phyloP scores from a whole-genome alignment of 2,888 invertebrate species.

The Platycheirus rosarum region DNA sequence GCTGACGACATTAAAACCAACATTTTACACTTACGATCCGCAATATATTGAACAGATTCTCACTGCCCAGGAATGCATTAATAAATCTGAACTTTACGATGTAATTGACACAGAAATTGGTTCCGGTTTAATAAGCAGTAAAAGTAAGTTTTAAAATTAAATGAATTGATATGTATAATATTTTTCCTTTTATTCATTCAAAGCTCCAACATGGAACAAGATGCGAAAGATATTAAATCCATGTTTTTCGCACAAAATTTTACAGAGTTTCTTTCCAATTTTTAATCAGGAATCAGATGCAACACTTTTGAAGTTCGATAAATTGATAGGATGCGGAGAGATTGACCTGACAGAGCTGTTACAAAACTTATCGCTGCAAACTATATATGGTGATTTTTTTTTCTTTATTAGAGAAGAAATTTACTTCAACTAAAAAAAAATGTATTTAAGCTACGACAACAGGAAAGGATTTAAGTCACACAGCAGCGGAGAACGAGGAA shows the following conservation, averaged over 20 bases:
- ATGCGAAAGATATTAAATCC: not conserved
- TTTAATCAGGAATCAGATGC: conserved; percentile 23
- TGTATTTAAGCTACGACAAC: not conserved
- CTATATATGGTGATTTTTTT: not conserved
- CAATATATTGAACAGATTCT: conserved; percentile 62
- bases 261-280: conserved; percentile 18
- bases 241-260: conserved; percentile 22
- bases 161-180: not conserved
- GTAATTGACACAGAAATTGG: not conserved
- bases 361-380: not conserved
- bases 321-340: conserved; percentile 14
- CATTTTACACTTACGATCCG: conserved; percentile 63
- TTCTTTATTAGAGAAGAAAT: not conserved
- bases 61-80: conserved; percentile 62
- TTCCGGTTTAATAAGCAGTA: conserved; percentile 3
- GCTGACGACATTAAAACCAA: conserved; percentile 49
- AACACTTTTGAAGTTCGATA: not conserved
- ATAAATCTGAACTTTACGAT: conserved; percentile 47
- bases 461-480: not conserved
- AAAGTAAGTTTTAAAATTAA: no score
- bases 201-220: not conserved
- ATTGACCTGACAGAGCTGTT: not conserved
- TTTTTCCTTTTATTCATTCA: not conserved
- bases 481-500: not conserved
- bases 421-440: not conserved